Percentiles rank a stretch among this genome's conserved stretches.
Evolutionary conservation across 2,797 vertebrate genomes (phyloP).

Genomic region (Phalloptychus januarius): DNA sequence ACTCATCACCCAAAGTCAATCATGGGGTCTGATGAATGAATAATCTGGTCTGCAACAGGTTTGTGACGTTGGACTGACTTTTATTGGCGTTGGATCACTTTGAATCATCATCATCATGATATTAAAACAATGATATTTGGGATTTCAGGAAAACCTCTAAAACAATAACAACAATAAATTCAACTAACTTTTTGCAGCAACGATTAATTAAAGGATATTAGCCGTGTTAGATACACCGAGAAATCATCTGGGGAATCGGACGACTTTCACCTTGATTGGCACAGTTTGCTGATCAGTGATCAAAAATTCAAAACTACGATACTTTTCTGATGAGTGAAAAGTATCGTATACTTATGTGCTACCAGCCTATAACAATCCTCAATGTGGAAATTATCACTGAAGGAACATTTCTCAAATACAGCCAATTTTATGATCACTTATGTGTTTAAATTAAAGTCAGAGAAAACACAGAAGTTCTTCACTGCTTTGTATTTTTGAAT

Average conservation of each 20-base stretch:
- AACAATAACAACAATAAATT: not conserved
- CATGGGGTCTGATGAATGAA: not conserved
- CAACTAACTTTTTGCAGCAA: not conserved
- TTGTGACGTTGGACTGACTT: not conserved
- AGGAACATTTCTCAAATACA: not conserved
- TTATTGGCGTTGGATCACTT: not conserved
- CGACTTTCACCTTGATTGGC: not conserved
- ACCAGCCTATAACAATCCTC: not conserved
- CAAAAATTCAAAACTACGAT: not conserved
- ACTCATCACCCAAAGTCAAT: not conserved
- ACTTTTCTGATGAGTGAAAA: not conserved
- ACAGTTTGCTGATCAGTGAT: not conserved
- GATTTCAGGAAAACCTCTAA: not conserved
- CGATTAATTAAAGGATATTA: not conserved
- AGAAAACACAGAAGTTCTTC: not conserved
- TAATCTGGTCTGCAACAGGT: not conserved
- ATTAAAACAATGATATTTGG: not conserved
- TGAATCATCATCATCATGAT: not conserved
- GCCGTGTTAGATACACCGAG: too few species aligned
- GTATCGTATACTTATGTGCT: not conserved
- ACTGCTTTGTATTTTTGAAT: not conserved
- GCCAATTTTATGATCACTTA: not conserved
- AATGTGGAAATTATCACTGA: not conserved
- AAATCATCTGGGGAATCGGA: not conserved
- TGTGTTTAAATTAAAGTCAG: not conserved